phyloP scores from a whole-genome alignment of 2,113 vertebrate species.

The Syrrhaptes paradoxus region DNA sequence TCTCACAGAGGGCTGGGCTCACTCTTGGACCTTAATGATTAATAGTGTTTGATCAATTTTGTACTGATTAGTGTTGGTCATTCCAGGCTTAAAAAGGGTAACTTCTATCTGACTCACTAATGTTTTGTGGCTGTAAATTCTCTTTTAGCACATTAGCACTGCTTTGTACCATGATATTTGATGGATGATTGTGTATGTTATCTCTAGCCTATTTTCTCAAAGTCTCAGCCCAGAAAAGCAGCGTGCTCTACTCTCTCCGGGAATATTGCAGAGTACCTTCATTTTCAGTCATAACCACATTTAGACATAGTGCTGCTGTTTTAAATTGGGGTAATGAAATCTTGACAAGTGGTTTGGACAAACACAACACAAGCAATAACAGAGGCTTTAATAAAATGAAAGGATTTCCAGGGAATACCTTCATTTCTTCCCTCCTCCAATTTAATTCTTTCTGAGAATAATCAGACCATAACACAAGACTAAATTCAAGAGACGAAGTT shows the following conservation, averaged over 20 bases:
- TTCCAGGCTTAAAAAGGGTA: background rate
- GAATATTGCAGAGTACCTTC: conserved; percentile 38
- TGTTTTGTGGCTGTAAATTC: background rate
- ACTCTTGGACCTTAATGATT: background rate
- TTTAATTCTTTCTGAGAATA: conserved; percentile 65
- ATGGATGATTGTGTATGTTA: background rate
- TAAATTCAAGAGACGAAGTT: conserved; percentile 61
- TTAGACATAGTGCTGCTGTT: conserved; percentile 43
- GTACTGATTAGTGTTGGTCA: background rate
- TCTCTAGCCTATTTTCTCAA: background rate
- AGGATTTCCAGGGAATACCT: conserved; percentile 66
- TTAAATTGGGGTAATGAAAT: conserved; percentile 71
- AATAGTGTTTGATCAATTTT: background rate
- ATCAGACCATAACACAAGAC: conserved; percentile 64
- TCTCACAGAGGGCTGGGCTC: background rate
- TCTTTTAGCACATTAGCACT: conserved; percentile 2
- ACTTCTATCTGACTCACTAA: background rate
- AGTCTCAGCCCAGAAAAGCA: conserved; percentile 7
- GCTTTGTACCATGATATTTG: background rate
- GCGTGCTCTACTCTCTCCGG: background rate
- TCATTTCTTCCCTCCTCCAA: conserved; percentile 46
- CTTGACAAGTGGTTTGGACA: conserved; percentile 66
- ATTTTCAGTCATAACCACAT: conserved; percentile 53
- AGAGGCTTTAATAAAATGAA: conserved; percentile 55
- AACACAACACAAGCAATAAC: conserved; percentile 67